Base-by-base conservation (phyloP, 2,888 invertebrate genomes). In the Caenorhabditis sulstoni region DNA sequence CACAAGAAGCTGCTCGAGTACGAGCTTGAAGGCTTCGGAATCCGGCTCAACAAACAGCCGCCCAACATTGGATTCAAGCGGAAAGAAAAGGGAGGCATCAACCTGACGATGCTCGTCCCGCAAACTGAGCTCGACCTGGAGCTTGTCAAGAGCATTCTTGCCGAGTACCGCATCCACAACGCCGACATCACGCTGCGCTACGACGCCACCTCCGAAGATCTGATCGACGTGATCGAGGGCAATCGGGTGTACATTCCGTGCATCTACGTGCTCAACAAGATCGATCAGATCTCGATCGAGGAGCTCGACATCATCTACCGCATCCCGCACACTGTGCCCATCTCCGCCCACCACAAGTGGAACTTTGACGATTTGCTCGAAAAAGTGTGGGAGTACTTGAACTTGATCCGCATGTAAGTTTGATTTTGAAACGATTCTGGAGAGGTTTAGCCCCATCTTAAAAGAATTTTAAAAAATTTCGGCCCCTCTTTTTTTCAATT, bases 261-360 rank as follows among this genome's bases (percentile, higher is more conserved):
- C 92, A 97, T 99, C 91, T 99, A 98, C 92, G 93, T 99, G 85
- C 93, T 99, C 59, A 99, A 99, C 92, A 99, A 99, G 93, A 99
- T 99, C 90, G 96, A 96, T 87, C 93, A 93, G 86, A 93, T 93
- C 76, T 92, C 92, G 22, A 92, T 93, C 66, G 92, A 93, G 90
- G 99, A 99, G 91, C 89, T 93, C 90, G 99, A 99, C 89, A 94
- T 99, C 35, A 98, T 99, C 89, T 99, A 98, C 92, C 96, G 81
- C 92, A 96, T 99, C 89, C 99, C 99, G 0, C 99, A 99, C 91
- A 97, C 97, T 90, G 98, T 99, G n/a, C 99, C 99, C 0, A 97
- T 99, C 87, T 99, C 98, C 23, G 99, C 99, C 20, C 98, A 99
- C 92, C 97, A 99, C 92, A 95, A 95, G 90, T 99, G 99, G 99